These are phyloP conservation scores for Darevskia mixta DNA, from an alignment of 2,797 vertebrate species.

Conservation along the genomic window DNA sequence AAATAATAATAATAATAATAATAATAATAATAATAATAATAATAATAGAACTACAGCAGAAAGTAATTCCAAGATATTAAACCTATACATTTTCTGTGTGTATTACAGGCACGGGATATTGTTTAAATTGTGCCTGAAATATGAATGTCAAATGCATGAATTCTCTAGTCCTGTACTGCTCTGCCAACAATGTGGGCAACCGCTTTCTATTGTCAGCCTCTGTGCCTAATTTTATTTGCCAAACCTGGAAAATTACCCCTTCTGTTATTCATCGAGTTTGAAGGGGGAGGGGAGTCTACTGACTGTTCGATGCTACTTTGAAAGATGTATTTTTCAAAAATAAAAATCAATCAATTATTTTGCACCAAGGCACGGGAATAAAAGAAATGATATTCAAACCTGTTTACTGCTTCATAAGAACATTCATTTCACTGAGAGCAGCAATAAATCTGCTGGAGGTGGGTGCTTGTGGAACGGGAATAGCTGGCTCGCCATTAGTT, in stretches of 20 bases:
- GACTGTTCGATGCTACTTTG: conserved; percentile 26
- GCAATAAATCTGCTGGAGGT: conserved; percentile 54
- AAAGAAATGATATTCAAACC: conserved; percentile 53
- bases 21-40: neutral
- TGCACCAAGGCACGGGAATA: conserved; percentile 1
- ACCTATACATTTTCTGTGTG: neutral
- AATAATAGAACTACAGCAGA: neutral
- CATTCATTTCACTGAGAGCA: conserved; percentile 49
- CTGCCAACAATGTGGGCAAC: neutral
- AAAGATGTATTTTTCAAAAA: conserved; percentile 10
- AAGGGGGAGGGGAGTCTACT: neutral
- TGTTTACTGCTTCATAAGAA: conserved; percentile 29
- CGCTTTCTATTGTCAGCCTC: conserved; percentile 2
- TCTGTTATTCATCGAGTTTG: conserved; percentile 39
- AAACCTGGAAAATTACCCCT: conserved; percentile 35
- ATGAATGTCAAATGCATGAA: neutral
- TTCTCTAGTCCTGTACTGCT: neutral
- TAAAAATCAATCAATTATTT: conserved; percentile 19
- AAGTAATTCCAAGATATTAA: neutral
- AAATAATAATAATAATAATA: neutral
- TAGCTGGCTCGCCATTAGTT: conserved; percentile 49
- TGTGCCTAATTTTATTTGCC: conserved; percentile 35
- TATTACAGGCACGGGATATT: neutral
- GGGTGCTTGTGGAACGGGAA: conserved; percentile 59
- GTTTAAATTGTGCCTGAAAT: neutral